A percentile compares a stretch with the other conserved stretches of the same genome.
Evolutionary conservation across 1,140 invertebrate genomes (phyloP).

Genomic region (Anastrepha ludens): DNA sequence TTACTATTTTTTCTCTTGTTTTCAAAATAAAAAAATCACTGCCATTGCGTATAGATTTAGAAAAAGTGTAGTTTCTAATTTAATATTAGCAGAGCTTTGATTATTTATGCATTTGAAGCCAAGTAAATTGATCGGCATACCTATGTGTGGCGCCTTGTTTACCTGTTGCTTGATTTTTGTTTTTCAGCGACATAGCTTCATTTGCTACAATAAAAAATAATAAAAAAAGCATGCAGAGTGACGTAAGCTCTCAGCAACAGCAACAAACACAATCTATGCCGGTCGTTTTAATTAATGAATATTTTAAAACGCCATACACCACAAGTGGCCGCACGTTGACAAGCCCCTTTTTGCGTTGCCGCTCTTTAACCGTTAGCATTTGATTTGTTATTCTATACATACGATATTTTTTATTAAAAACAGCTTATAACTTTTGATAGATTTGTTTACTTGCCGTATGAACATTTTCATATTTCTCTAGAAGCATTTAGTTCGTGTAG

Average conservation of each 20-base stretch:
- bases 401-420: conserved; percentile 15
- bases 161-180: no score
- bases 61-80: no score
- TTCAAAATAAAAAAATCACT: no score
- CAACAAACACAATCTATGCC: neutral
- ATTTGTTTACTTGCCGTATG: conserved; percentile 23
- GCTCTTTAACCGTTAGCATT: conserved; percentile 13
- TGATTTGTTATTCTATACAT: neutral
- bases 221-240: neutral
- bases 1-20: no score
- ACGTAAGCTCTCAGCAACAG: neutral
- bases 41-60: no score
- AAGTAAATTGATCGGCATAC: no score
- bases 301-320: conserved; percentile 20
- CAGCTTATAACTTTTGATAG: conserved; percentile 1
- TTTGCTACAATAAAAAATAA: neutral
- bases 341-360: conserved; percentile 26
- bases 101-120: no score
- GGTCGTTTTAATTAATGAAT: neutral
- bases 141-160: no score
- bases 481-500: neutral
- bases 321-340: conserved; percentile 2
- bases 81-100: no score
- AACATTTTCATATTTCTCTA: neutral
- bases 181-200: no score